Evolutionary conservation across 2,113 vertebrate species (phyloP).

Genomic region (Noctilio leporinus): DNA sequence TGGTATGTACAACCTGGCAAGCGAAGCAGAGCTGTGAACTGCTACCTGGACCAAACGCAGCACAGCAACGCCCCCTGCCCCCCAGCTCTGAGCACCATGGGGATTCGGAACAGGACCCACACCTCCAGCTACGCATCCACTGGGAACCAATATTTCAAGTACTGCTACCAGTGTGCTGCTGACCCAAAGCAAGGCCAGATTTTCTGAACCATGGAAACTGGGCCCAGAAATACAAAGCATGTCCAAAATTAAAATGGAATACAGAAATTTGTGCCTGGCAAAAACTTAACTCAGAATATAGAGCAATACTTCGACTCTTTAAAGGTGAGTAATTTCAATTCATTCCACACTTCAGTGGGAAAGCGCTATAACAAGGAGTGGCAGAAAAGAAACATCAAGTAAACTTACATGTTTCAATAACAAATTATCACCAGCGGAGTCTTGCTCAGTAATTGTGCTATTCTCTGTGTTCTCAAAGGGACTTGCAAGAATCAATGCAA

Average conservation of each 20-base stretch:
- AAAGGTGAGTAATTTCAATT: background rate
- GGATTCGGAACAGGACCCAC: background rate
- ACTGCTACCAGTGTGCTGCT: too few relatives aligned
- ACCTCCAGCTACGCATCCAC: background rate
- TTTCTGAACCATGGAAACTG: background rate
- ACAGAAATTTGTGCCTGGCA: background rate
- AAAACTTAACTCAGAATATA: background rate
- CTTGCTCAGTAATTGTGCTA: slow-evolving; percentile 82
- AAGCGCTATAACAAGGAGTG: background rate
- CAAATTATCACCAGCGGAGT: slow-evolving; percentile 84
- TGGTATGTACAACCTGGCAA: background rate
- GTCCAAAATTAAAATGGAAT: background rate
- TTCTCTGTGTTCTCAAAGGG: slow-evolving; percentile 88
- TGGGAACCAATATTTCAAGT: too few relatives aligned
- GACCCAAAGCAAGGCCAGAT: background rate
- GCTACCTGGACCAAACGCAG: background rate
- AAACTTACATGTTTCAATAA: slow-evolving; percentile 93
- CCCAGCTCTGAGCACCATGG: too few relatives aligned
- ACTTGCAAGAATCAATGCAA: slow-evolving; percentile 95
- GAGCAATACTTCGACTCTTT: background rate
- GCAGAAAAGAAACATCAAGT: background rate
- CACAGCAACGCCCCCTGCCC: too few relatives aligned
- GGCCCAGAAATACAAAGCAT: background rate
- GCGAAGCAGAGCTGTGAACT: background rate
- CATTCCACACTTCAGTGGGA: background rate